Conservation (phyloP, 2,888 invertebrate genomes). For the Drosophila cognata region DNA sequence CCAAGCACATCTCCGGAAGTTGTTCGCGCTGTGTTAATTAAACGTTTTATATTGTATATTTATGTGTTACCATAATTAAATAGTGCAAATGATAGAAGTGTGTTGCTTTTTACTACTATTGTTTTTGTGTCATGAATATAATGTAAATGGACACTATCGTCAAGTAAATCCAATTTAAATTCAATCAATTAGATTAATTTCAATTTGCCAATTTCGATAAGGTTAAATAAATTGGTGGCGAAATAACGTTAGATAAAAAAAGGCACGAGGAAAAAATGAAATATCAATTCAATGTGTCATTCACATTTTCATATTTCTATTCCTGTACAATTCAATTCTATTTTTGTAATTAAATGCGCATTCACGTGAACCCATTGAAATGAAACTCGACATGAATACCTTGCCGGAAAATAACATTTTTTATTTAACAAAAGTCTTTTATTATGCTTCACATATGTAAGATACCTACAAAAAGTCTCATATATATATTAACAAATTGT, state of each 20-base stretch:
- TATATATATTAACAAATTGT: background rate
- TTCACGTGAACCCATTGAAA: background rate
- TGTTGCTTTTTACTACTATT: background rate
- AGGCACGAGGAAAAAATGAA: background rate
- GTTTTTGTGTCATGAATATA: background rate
- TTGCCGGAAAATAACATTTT: background rate
- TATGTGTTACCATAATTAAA: background rate
- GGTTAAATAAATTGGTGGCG: background rate
- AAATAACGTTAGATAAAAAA: background rate
- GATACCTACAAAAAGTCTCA: background rate
- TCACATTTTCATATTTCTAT: background rate
- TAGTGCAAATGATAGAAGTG: background rate
- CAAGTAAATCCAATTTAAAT: background rate
- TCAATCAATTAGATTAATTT: background rate
- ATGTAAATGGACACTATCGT: background rate
- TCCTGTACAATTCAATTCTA: background rate
- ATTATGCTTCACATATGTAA: background rate
- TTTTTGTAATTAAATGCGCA: background rate
- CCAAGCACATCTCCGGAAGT: background rate
- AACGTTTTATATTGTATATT: background rate
- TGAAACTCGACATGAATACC: background rate
- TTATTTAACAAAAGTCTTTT: background rate
- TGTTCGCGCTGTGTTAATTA: background rate
- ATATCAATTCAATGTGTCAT: background rate
- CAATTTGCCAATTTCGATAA: conserved; percentile 5